Evolutionary conservation across 2,797 vertebrate genomes (phyloP).

Genomic region (Sebastes reedi): DNA sequence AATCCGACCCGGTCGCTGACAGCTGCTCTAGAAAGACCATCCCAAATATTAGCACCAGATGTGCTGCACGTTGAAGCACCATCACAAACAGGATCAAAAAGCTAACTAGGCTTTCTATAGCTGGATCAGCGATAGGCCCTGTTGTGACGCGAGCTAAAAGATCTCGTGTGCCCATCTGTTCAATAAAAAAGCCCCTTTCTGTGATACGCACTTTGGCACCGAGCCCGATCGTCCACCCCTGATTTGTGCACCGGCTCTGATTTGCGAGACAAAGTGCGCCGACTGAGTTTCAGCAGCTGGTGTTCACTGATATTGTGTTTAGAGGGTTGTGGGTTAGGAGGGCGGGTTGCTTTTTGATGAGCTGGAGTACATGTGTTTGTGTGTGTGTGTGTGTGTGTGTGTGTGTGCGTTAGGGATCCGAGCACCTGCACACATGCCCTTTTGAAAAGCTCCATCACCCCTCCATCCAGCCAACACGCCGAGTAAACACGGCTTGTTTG

Average conservation of each 20-base stretch:
- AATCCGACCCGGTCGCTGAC: slow-evolving; percentile 62
- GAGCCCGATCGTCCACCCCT: slow-evolving; percentile 37
- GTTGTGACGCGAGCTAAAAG: slow-evolving; percentile 43
- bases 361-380: slow-evolving; percentile 30
- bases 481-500: slow-evolving; percentile 84
- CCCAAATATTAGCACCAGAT: slow-evolving; percentile 77
- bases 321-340: slow-evolving; percentile 30
- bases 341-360: slow-evolving; percentile 28
- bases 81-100: slow-evolving; percentile 65
- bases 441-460: slow-evolving; percentile 67
- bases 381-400: slow-evolving; percentile 10
- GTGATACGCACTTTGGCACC: slow-evolving; percentile 39
- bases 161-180: slow-evolving; percentile 62
- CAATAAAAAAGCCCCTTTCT: slow-evolving; percentile 55
- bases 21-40: slow-evolving; percentile 76
- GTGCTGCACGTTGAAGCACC: slow-evolving; percentile 52
- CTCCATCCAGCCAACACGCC: slow-evolving; percentile 60
- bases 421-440: slow-evolving; percentile 74
- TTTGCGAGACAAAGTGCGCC: slow-evolving; percentile 55
- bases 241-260: slow-evolving; percentile 41
- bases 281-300: slow-evolving; percentile 55
- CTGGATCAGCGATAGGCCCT: slow-evolving; percentile 53
- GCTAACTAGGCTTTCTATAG: slow-evolving; percentile 53
- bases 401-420: slow-evolving; percentile 12
- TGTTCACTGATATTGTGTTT: slow-evolving; percentile 60